These are phyloP conservation scores for Drosophila orosa DNA, from an alignment of 1,140 invertebrate genomes.

Conservation along the genomic window DNA sequence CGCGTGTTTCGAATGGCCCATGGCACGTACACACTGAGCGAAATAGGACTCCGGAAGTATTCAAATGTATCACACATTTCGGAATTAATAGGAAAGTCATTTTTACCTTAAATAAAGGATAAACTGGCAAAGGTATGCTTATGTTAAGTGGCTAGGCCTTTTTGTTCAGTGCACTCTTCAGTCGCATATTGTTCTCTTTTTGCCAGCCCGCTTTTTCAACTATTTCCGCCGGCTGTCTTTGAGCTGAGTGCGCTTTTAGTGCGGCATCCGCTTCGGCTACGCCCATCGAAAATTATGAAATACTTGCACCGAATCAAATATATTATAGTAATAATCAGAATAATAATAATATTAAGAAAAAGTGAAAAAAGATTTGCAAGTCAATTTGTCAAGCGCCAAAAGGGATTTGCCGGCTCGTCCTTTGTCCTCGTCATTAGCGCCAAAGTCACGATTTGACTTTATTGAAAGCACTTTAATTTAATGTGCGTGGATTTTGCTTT, in stretches of 20 bases:
- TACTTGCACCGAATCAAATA: slow-evolving; percentile 46
- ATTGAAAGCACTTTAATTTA: slow-evolving; percentile 83
- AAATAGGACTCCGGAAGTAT: not conserved
- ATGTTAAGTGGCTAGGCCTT: not conserved
- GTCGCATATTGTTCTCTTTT: slow-evolving; percentile 5
- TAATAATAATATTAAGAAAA: slow-evolving; percentile 29
- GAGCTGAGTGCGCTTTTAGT: slow-evolving; percentile 79
- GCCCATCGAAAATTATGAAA: slow-evolving; percentile 65
- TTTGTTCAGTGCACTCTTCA: slow-evolving; percentile 25
- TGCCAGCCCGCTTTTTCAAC: slow-evolving; percentile 38
- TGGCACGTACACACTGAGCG: slow-evolving; percentile 60
- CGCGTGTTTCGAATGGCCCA: slow-evolving; percentile 69
- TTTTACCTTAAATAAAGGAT: not conserved
- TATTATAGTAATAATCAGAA: slow-evolving; percentile 29
- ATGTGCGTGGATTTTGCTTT: slow-evolving; percentile 75
- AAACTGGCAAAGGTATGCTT: not conserved
- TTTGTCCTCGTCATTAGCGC: slow-evolving; percentile 68
- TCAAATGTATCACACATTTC: not conserved
- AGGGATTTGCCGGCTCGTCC: slow-evolving; percentile 48
- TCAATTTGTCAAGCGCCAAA: slow-evolving; percentile 70
- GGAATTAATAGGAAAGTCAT: not conserved
- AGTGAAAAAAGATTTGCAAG: slow-evolving; percentile 66
- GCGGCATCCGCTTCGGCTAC: slow-evolving; percentile 63
- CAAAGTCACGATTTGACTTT: slow-evolving; percentile 81
- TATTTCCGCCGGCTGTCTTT: slow-evolving; percentile 77